Evolutionary conservation across 2,888 invertebrate genomes (phyloP).

Genomic region (Agapetus fuscipes): DNA sequence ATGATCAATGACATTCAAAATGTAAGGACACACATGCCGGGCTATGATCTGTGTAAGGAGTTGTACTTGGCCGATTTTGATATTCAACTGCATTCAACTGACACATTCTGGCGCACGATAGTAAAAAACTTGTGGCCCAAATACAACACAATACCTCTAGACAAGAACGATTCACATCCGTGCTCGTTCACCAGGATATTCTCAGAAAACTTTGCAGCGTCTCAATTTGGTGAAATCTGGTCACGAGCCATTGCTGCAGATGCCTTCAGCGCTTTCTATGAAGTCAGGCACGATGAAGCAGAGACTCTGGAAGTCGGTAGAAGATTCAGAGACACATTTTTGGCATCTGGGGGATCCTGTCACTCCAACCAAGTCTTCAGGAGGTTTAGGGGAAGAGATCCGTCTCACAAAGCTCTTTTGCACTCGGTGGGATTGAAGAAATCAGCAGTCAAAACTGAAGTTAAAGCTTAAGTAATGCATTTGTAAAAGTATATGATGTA

Average conservation of each 20-base stretch:
- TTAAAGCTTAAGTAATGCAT: too few relatives aligned
- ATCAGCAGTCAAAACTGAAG: slow-evolving; percentile 13
- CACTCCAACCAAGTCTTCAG: slow-evolving; percentile 81
- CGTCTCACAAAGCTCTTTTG: slow-evolving; percentile 72
- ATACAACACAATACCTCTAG: slow-evolving; percentile 65
- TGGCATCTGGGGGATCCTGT: slow-evolving; percentile 72
- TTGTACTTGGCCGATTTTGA: slow-evolving; percentile 76
- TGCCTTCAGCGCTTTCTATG: slow-evolving; percentile 75
- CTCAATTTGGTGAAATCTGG: slow-evolving; percentile 81
- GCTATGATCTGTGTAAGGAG: slow-evolving; percentile 68
- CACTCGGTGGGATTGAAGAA: slow-evolving; percentile 49
- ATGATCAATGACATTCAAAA: slow-evolving; percentile 53
- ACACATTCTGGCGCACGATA: slow-evolving; percentile 75
- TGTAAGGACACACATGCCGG: slow-evolving; percentile 65
- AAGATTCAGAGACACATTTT: slow-evolving; percentile 72
- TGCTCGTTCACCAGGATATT: slow-evolving; percentile 80
- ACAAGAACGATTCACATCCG: slow-evolving; percentile 74
- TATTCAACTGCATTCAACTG: slow-evolving; percentile 66
- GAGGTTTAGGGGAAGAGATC: slow-evolving; percentile 85
- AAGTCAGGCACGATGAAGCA: slow-evolving; percentile 46
- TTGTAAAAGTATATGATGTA: too few relatives aligned
- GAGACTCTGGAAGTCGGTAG: slow-evolving; percentile 50
- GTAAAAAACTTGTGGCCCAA: slow-evolving; percentile 71
- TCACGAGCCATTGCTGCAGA: slow-evolving; percentile 86
- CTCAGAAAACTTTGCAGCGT: slow-evolving; percentile 74